Percentiles rank a stretch among this genome's conserved stretches.
phyloP scores from a whole-genome alignment of 1,140 invertebrate species.

The Proales similis region DNA sequence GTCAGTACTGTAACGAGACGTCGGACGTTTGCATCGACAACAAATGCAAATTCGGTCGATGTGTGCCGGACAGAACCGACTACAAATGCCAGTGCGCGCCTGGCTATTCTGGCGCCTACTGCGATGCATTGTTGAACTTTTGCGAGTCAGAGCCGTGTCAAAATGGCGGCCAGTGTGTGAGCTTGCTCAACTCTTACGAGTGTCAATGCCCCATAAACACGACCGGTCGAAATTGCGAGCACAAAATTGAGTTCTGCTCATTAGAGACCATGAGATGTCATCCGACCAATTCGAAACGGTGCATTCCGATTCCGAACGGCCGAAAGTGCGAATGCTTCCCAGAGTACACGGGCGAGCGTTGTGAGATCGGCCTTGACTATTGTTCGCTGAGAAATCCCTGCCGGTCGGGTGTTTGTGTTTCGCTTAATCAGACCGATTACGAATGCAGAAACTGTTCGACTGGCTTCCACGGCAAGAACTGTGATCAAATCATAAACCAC shows the following conservation, averaged over 20 bases:
- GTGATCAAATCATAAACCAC: slow-evolving; percentile 22
- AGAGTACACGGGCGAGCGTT: slow-evolving; percentile 31
- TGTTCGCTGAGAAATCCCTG: slow-evolving; percentile 24
- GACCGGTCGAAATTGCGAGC: slow-evolving; percentile 41
- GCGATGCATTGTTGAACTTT: slow-evolving; percentile 15
- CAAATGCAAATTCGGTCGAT: slow-evolving; percentile 85
- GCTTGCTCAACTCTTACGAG: slow-evolving; percentile 36
- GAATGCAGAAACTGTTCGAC: slow-evolving; percentile 23
- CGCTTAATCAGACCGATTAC: slow-evolving; percentile 3
- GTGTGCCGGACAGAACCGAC: slow-evolving; percentile 70
- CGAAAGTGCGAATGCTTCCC: slow-evolving; percentile 29
- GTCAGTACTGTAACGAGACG: slow-evolving; percentile 68
- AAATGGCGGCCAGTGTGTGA: slow-evolving; percentile 24
- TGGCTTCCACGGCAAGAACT: slow-evolving; percentile 37
- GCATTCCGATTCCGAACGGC: slow-evolving; percentile 19
- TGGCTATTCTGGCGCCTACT: slow-evolving; percentile 38
- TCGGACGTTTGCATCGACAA: slow-evolving; percentile 56
- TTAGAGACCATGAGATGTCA: not conserved
- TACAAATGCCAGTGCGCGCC: slow-evolving; percentile 39
- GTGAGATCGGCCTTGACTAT: slow-evolving; percentile 23
- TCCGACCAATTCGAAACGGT: not conserved
- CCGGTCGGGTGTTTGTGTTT: slow-evolving; percentile 23
- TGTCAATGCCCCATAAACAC: slow-evolving; percentile 42
- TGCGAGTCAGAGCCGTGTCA: slow-evolving; percentile 29
- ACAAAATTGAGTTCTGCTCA: slow-evolving; percentile 24